These are phyloP conservation scores for Anguilla anguilla DNA, from an alignment of 2,797 vertebrate species.

Conservation along the genomic window DNA sequence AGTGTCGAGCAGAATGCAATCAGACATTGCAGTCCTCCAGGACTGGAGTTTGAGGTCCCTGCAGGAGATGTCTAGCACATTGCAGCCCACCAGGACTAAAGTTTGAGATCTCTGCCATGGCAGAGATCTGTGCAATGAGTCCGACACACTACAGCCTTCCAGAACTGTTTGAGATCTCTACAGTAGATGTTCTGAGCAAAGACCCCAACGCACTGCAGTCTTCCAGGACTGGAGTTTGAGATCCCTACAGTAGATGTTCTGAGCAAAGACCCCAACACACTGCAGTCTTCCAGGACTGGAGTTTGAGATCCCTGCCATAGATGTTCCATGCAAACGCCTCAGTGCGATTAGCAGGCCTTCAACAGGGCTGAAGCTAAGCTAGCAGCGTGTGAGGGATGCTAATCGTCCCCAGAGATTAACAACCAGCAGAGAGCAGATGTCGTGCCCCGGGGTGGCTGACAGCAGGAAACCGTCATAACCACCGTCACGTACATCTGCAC, in stretches of 20 bases:
- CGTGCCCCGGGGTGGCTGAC: slow-evolving; percentile 49
- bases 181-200: not conserved
- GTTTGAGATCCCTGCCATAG: not conserved
- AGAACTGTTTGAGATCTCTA: too few relatives aligned
- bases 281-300: not conserved
- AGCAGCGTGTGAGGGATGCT: slow-evolving; percentile 30
- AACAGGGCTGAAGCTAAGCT: slow-evolving; percentile 8
- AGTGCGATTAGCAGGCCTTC: not conserved
- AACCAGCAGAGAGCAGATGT: slow-evolving; percentile 62
- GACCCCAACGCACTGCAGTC: too few relatives aligned
- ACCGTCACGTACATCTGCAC: slow-evolving; percentile 60
- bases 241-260: too few relatives aligned
- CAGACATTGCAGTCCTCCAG: too few relatives aligned
- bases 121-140: too few relatives aligned
- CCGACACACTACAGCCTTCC: too few relatives aligned
- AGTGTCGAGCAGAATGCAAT: too few relatives aligned
- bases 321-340: not conserved
- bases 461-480: slow-evolving; percentile 55
- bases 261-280: not conserved
- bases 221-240: too few relatives aligned
- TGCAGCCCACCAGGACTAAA: too few relatives aligned
- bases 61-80: too few relatives aligned
- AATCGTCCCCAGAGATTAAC: slow-evolving; percentile 55
- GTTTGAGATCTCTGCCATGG: too few relatives aligned
- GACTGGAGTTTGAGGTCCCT: too few relatives aligned